Conservation (phyloP, 2,888 invertebrate species). For the Pollenia griseotomentosa region DNA sequence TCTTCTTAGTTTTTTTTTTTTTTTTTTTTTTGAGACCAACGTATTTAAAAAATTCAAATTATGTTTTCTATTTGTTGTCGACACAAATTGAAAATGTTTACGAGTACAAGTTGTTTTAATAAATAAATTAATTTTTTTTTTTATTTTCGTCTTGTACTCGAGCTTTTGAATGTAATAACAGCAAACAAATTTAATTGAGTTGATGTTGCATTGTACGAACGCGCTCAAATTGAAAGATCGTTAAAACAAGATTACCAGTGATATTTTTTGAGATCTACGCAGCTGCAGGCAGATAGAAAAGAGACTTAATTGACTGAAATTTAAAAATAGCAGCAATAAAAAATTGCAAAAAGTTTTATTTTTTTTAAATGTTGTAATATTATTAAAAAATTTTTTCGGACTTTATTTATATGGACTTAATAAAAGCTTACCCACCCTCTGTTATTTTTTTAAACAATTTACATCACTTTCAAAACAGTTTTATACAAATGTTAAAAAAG, state of each 20-base stretch:
- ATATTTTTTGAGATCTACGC: neutral
- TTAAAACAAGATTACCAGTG: slow-evolving; percentile 52
- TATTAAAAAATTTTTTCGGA: neutral
- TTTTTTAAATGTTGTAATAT: neutral
- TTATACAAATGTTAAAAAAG: neutral
- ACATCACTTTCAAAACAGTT: no score
- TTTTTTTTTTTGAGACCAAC: no score
- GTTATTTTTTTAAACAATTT: no score
- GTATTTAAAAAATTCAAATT: neutral
- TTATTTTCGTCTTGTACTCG: neutral
- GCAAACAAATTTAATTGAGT: slow-evolving; percentile 11
- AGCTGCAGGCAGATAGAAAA: slow-evolving; percentile 15
- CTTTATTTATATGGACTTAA: neutral
- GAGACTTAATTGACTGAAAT: slow-evolving; percentile 33
- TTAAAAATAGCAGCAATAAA: slow-evolving; percentile 20
- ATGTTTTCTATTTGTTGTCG: slow-evolving; percentile 7
- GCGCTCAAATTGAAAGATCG: slow-evolving; percentile 41
- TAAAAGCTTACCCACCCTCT: no score
- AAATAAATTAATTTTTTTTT: slow-evolving; percentile 38
- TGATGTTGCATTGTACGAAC: slow-evolving; percentile 25
- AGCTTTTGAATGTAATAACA: slow-evolving; percentile 10
- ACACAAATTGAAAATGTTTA: neutral
- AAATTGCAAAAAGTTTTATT: neutral
- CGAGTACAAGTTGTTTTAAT: neutral
- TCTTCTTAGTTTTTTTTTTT: no score